phyloP scores from a whole-genome alignment of 2,113 vertebrate species.

The Myotis yumanensis region DNA sequence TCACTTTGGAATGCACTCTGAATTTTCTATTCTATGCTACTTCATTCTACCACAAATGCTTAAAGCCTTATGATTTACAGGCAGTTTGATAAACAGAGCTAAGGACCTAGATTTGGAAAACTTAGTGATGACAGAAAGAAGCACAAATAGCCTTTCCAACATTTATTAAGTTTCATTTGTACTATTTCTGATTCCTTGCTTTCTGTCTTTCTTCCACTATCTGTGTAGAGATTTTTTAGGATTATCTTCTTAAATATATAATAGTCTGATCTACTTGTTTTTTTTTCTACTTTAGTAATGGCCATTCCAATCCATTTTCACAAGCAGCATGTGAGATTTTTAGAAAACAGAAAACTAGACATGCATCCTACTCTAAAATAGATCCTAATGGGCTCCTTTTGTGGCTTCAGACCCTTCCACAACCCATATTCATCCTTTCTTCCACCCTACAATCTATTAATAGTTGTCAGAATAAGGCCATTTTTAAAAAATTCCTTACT shows the following conservation, averaged over 20 bases:
- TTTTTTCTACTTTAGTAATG: not conserved
- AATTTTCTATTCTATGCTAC: not conserved
- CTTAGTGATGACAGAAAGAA: not conserved
- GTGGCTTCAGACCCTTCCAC: not conserved
- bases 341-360: not conserved
- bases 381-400: not conserved
- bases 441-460: not conserved
- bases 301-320: not conserved
- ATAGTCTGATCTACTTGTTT: not conserved
- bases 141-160: not conserved
- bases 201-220: not conserved
- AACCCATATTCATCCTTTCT: not conserved
- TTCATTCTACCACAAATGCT: not conserved
- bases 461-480: not conserved
- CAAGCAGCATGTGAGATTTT: not conserved
- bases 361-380: not conserved
- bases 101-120: not conserved
- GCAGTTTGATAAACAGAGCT: not conserved
- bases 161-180: not conserved
- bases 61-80: not conserved
- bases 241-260: not conserved
- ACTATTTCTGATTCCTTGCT: not conserved
- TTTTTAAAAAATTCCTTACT: not conserved
- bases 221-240: not conserved
- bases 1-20: not conserved